These are phyloP conservation scores for Spinus olivaceus DNA, from an alignment of 2,797 vertebrate species.

Conservation along the genomic window DNA sequence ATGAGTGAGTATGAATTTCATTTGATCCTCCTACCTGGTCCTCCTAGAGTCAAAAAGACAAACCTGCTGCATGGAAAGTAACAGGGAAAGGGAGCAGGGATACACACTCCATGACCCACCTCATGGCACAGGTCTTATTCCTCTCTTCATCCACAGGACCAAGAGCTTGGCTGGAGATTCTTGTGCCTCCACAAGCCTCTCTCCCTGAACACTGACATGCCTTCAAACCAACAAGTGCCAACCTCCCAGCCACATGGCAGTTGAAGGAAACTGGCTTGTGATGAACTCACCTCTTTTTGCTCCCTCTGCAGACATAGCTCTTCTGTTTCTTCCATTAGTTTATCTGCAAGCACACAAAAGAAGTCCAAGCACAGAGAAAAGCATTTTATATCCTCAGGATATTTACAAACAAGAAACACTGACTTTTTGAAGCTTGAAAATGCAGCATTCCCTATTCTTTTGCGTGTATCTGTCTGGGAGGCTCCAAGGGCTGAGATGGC, in stretches of 20 bases:
- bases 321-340: conserved; percentile 97
- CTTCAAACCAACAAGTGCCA: not conserved
- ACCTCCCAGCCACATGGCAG: not conserved
- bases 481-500: not conserved
- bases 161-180: not conserved
- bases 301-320: conserved; percentile 92
- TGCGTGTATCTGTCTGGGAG: not conserved
- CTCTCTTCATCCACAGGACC: not conserved
- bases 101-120: not conserved
- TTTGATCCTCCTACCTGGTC: not conserved
- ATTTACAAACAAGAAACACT: not conserved
- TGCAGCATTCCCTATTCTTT: not conserved
- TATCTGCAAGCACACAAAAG: conserved; percentile 80
- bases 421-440: not conserved
- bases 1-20: not conserved
- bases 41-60: not conserved
- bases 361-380: not conserved
- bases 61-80: not conserved
- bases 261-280: not conserved
- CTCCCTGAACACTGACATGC: not conserved
- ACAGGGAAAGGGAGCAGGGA: not conserved
- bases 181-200: not conserved
- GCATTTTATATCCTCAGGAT: not conserved
- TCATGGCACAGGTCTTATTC: not conserved
- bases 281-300: conserved; percentile 85